Base-by-base conservation (phyloP, 2,888 invertebrate species). In the Slavum lentiscoides region DNA sequence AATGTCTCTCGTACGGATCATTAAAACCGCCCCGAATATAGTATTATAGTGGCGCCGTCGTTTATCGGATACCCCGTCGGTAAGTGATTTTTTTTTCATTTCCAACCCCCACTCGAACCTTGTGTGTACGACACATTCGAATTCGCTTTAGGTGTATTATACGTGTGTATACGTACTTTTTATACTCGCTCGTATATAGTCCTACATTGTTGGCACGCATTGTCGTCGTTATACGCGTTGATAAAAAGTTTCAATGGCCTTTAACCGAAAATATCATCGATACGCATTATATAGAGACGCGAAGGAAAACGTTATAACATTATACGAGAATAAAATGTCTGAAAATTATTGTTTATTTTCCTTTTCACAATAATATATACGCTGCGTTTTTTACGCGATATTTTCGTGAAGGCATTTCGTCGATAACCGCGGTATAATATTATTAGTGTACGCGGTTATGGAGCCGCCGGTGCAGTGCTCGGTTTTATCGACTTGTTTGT, bases 21-120 rank as follows among this genome's bases (percentile, higher is more conserved):
- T 80, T 80, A 80, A 80, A 80, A 80, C 59, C 61, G 23, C 77
- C 61, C 69, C 70, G 70, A 53, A 43, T 43, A 9, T 6, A 43
- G n/a, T 43, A 43, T 9, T 43, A 9, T 43, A 43, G 43, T 68
- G 76, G 76, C 77, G 77, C 77, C 77, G 53, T 62, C 70, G 62
- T 62, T 77, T 70, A 77, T 70, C 61, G 77, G 77, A 77, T 77
- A 77, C 61, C 77, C 77, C 53, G 53, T 77, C 55, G 49, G 70
- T 69, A 70, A 77, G 77, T 77, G 69, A 76, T 77, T 77, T 77
- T 76, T 69, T 59, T 67, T 66, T 55, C 4, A 30, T 30, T 30
- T 30, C 30, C 30, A 30, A 30, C 43, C 23, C 30, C 19, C 62
- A 39, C 66, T 66, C 13, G 77, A 77, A 69, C 61, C 64, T 55